These are phyloP conservation scores for Ophonus ardosiacus DNA, from an alignment of 2,888 invertebrate genomes.

Conservation along the genomic window DNA sequence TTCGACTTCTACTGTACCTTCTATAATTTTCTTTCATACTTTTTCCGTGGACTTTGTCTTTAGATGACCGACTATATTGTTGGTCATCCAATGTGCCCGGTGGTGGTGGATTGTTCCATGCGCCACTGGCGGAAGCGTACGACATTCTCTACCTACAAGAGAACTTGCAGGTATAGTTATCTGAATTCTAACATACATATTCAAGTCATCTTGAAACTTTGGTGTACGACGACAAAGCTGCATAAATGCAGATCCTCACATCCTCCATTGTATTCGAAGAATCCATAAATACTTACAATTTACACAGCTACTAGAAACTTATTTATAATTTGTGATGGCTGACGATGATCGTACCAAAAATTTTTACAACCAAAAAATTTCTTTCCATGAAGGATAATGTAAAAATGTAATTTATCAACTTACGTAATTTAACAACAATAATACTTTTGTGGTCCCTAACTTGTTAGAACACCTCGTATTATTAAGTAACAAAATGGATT, in stretches of 20 bases:
- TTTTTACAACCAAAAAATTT: slow-evolving; percentile 52
- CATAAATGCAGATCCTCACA: slow-evolving; percentile 59
- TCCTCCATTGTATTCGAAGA: slow-evolving; percentile 45
- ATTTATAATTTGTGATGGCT: slow-evolving; percentile 45
- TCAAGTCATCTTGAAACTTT: slow-evolving; percentile 62
- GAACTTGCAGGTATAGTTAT: slow-evolving; percentile 77
- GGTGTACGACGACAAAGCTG: slow-evolving; percentile 51
- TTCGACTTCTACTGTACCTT: slow-evolving; percentile 65
- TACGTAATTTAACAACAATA: slow-evolving; percentile 41
- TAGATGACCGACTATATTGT: slow-evolving; percentile 21
- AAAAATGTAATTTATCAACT: slow-evolving; percentile 26
- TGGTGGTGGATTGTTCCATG: slow-evolving; percentile 74
- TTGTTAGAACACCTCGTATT: slow-evolving; percentile 35
- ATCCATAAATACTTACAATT: slow-evolving; percentile 46
- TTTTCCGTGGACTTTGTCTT: slow-evolving; percentile 48
- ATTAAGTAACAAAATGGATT: slow-evolving; percentile 52
- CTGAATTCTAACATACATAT: slow-evolving; percentile 71
- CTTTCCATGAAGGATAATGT: slow-evolving; percentile 26
- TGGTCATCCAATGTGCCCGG: slow-evolving; percentile 73
- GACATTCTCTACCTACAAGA: slow-evolving; percentile 75
- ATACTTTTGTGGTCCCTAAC: slow-evolving; percentile 26
- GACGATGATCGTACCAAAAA: slow-evolving; percentile 37
- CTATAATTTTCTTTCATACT: slow-evolving; percentile 65
- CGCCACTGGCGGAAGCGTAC: slow-evolving; percentile 67
- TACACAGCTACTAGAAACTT: slow-evolving; percentile 36